phyloP scores from a whole-genome alignment of 1,140 invertebrate genomes.

The Aphidius ervi region DNA sequence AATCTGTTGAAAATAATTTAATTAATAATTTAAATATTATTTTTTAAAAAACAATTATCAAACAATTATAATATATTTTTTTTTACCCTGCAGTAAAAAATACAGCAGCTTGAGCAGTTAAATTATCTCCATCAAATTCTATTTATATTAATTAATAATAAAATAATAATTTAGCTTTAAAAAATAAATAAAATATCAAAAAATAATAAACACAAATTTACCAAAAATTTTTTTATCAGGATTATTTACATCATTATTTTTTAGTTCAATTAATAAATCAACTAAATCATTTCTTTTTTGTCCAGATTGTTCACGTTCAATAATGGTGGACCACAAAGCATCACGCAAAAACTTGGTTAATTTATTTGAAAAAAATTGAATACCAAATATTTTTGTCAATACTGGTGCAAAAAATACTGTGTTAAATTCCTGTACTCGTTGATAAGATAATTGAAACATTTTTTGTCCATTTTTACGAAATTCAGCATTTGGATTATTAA shows the following conservation, averaged over 20 bases:
- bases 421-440: conserved; percentile 34
- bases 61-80: conserved; percentile 48
- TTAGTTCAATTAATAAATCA: conserved; percentile 56
- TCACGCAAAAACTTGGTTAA: conserved; percentile 32
- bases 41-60: no score
- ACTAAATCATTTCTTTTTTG: conserved; percentile 55
- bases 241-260: conserved; percentile 35
- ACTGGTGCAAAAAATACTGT: conserved; percentile 43
- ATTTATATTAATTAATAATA: background rate
- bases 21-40: no score
- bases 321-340: conserved; percentile 34
- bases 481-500: conserved; percentile 48
- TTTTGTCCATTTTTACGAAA: conserved; percentile 35
- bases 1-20: conserved; percentile 14
- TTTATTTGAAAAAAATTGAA: conserved; percentile 29
- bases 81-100: conserved; percentile 52
- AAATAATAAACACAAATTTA: background rate
- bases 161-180: background rate
- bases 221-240: background rate
- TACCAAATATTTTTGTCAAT: conserved; percentile 28
- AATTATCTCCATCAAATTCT: conserved; percentile 30
- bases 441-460: conserved; percentile 33
- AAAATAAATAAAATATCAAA: background rate
- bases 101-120: conserved; percentile 37
- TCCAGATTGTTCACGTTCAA: conserved; percentile 34